phyloP scores from a whole-genome alignment of 1,140 invertebrate genomes.

The Metaphire vulgaris region DNA sequence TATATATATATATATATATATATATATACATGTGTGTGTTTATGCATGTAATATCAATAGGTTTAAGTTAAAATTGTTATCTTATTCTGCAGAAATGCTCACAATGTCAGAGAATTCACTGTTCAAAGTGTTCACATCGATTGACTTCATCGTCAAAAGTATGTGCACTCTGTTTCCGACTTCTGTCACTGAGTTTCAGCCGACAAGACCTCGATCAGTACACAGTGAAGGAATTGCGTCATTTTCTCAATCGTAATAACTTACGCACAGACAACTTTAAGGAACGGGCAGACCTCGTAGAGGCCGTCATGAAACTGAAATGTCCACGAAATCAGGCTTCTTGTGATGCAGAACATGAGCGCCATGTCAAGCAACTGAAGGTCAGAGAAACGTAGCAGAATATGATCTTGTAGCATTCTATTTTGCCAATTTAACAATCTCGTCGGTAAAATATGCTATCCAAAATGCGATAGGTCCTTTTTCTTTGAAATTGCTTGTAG shows the following conservation, averaged over 20 bases:
- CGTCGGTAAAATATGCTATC: too few species aligned
- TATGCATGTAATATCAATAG: neutral
- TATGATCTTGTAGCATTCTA: too few species aligned
- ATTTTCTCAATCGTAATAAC: conserved; percentile 40
- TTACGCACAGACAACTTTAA: conserved; percentile 42
- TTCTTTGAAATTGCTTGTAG: too few species aligned
- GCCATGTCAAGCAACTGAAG: conserved; percentile 31
- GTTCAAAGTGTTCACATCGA: neutral
- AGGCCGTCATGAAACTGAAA: conserved; percentile 36
- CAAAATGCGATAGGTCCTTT: too few species aligned
- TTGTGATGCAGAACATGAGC: conserved; percentile 30
- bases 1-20: neutral
- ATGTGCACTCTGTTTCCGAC: conserved; percentile 43
- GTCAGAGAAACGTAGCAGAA: too few species aligned
- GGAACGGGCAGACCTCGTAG: conserved; percentile 50
- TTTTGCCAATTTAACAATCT: too few species aligned
- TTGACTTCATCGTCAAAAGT: neutral
- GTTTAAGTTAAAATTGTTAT: neutral
- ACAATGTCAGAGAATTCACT: neutral
- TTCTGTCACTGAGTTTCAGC: conserved; percentile 41
- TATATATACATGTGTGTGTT: neutral
- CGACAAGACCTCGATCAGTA: conserved; percentile 40
- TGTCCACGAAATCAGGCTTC: conserved; percentile 29
- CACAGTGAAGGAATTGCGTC: conserved; percentile 47
- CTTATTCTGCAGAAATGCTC: neutral